Evolutionary conservation across 2,888 invertebrate genomes (phyloP).

Genomic region (Masnerella sp.): DNA sequence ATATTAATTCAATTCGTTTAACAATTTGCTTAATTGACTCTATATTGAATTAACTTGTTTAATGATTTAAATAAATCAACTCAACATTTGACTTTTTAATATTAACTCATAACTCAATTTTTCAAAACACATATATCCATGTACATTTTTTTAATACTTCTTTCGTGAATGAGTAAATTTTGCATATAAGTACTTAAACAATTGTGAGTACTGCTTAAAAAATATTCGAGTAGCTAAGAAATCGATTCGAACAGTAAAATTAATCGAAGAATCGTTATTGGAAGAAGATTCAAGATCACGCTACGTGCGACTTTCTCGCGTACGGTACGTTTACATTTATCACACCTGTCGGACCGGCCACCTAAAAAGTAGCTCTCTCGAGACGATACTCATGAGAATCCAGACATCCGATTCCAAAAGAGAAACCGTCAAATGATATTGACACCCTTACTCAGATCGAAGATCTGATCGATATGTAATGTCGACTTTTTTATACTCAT

Average conservation of each 20-base stretch:
- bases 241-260: background rate
- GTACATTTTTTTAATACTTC: no score
- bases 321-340: constrained; percentile 55
- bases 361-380: constrained; percentile 57
- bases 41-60: no score
- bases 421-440: constrained; percentile 58
- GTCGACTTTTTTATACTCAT: constrained; percentile 7
- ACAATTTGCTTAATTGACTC: no score
- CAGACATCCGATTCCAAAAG: constrained; percentile 52
- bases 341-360: constrained; percentile 58
- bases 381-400: constrained; percentile 57
- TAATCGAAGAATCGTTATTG: constrained; percentile 14
- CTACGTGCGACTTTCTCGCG: constrained; percentile 51
- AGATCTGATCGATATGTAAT: constrained; percentile 21
- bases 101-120: no score
- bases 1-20: no score
- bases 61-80: no score
- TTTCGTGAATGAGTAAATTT: no score
- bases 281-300: background rate
- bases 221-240: no score
- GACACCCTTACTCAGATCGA: constrained; percentile 46
- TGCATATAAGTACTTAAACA: no score
- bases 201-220: no score
- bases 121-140: no score
- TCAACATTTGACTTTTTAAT: no score